Evolutionary conservation across 2,797 vertebrate genomes (phyloP).

Genomic region (Leptoclinus maculatus): DNA sequence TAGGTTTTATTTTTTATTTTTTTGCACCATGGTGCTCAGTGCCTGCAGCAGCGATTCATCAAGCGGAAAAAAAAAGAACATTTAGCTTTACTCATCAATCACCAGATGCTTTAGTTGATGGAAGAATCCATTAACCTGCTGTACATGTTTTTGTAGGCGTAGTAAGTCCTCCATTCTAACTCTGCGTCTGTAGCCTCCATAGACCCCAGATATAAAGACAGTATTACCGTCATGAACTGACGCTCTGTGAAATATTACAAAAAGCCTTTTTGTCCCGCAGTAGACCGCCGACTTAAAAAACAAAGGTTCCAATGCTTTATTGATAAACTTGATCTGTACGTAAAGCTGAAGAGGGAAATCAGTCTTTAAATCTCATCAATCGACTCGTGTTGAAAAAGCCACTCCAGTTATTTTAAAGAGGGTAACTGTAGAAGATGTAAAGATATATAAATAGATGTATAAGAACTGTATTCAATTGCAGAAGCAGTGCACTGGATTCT

Average conservation of each 20-base stretch:
- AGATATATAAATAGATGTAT: constrained; percentile 57
- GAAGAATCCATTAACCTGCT: constrained; percentile 49
- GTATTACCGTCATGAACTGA: constrained; percentile 16
- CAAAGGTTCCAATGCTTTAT: constrained; percentile 74
- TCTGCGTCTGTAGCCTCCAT: constrained; percentile 67
- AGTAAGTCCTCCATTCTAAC: constrained; percentile 38
- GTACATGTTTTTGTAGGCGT: constrained; percentile 60
- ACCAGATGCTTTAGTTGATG: constrained; percentile 76
- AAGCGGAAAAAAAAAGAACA: constrained; percentile 12
- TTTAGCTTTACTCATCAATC: constrained; percentile 76
- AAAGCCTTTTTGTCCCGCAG: constrained; percentile 12
- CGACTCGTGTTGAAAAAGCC: constrained; percentile 32
- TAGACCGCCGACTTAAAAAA: constrained; percentile 28
- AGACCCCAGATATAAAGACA: constrained; percentile 27
- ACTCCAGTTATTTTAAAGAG: constrained; percentile 50
- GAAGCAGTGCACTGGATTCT: constrained; percentile 82
- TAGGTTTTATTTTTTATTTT: background rate
- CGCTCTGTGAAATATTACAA: constrained; percentile 26
- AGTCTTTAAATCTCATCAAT: constrained; percentile 50
- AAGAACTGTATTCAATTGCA: constrained; percentile 70
- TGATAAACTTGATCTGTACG: constrained; percentile 55
- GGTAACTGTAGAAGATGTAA: constrained; percentile 67
- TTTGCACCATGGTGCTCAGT: constrained; percentile 72
- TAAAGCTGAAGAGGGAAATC: constrained; percentile 27
- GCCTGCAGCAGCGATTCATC: constrained; percentile 69